Conservation (phyloP, 2,888 invertebrate species). For the Acanthococcus lagerstroemiae region DNA sequence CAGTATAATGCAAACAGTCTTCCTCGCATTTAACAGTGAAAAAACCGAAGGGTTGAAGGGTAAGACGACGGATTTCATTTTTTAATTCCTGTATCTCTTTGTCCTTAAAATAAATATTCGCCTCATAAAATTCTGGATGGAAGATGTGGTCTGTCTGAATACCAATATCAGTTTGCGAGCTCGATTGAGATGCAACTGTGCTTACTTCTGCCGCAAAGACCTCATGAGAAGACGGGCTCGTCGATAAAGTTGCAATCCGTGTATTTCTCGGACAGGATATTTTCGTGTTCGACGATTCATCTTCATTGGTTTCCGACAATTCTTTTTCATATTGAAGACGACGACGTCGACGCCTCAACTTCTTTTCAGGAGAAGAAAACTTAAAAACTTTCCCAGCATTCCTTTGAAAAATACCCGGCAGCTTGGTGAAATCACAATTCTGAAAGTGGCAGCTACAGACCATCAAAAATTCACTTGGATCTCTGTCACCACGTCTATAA, state of each 20-base stretch:
- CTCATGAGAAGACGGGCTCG: no score
- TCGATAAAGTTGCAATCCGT: no score
- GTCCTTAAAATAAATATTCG: background rate
- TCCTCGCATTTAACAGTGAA: background rate
- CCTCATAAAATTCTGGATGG: background rate
- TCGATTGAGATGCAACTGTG: no score
- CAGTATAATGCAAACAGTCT: background rate
- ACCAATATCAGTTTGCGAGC: no score
- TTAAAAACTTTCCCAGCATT: background rate
- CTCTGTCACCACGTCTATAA: no score
- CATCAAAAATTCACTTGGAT: no score
- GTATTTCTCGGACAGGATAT: no score
- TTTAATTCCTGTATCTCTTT: background rate
- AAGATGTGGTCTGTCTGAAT: no score
- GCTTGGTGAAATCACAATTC: background rate
- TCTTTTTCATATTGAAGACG: background rate
- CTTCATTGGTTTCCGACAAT: background rate
- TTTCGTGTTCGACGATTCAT: background rate
- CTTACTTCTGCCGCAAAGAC: background rate
- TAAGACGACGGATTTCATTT: background rate
- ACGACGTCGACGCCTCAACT: background rate
- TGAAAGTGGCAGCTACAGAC: background rate
- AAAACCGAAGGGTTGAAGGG: background rate
- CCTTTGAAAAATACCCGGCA: background rate
- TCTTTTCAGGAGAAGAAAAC: background rate